Evolutionary conservation across 2,113 vertebrate species (phyloP), one percentile per base, ranked within the genome.

Genomic region (Macquaria australasica): DNA sequence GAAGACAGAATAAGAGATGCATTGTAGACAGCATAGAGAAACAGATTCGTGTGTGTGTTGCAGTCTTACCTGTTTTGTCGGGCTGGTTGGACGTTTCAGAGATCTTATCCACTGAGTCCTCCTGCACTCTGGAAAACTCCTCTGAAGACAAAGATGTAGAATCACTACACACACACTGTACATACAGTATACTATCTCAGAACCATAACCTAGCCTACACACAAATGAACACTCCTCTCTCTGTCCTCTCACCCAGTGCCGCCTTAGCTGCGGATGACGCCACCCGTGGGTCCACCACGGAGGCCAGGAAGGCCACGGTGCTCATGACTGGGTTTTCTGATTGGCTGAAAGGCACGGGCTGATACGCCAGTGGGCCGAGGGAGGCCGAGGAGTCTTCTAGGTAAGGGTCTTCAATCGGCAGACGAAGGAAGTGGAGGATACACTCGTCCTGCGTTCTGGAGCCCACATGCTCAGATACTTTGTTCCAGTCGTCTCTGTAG

Each of bases 401-500:
- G 86, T 99, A 99, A 0, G 98, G 98, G 43, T 99, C 98, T 79
- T 99, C 98, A 20, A 99, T 99, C 0, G 98, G 98, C 62, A 99
- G 96, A 0, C 98, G 94, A 55, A 99, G 94, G 73, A 99, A 99
- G 82, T 99, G 97, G 5, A 99, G 98, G 70, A 99, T 99, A 83
- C 98, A 99, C 77, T 99, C 98, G 0, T 99, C 98, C 78, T 99
- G 98, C 0, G 98, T 99, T 28, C 98, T 97, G 87, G 98, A 99
- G 28, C 98, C 98, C 1, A 99, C 98, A 0, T 99, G 98, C 93
- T 99, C 98, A 0, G 98, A 99, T 9, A 99, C 98, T 91, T 99
- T 99, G 93, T 99, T 99, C 98, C 98, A 99, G 94, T 99, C 98
- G 1, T 99, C 98, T 88, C 98, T 97, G 93, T 99, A 99, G 95